Evolutionary conservation across 2,888 invertebrate species (phyloP), one percentile per base, ranked within the genome.

Genomic region (Hofmannophila pseudospretella): DNA sequence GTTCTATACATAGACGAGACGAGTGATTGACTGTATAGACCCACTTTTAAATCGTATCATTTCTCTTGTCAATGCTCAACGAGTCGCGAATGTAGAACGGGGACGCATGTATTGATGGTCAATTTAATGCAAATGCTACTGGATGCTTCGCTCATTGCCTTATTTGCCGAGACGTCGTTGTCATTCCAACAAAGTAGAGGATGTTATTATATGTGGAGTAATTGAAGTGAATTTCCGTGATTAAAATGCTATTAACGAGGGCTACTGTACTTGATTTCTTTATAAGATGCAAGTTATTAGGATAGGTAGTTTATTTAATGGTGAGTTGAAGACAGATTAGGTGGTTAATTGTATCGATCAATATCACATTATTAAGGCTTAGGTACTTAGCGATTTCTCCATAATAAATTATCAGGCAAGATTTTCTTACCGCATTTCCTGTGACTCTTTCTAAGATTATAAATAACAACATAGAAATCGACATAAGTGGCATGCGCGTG

Each of bases 71-170:
- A 51, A 58, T 59, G 58, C 56, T 53, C 51, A 54, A 53, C 52
- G 48, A 49, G 50, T 58, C 51, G 60, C 50, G 45, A 58, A 67
- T 60, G 59, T 65, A 46, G 67, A 73, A 69, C 68, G 62, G 63
- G 76, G 68, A 62, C 70, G 61, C 54, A 68, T 72, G 68, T 65
- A 71, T 71, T 70, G 72, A 69, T 59, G 67, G 58, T 49, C 67
- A 74, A 76, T 78, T 76, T 71, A 65, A 73, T 72, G 65, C 62
- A 64, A 73, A 70, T 67, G 54, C 48, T 41, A 43, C 37, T 35
- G 32, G 41, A 32, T 33, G 19, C 34, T 11, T 33, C 34, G 53
- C 49, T 51, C 52, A 42, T 54, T 51, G 56, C 62, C 64, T 65
- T 67, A 65, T 65, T 64, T 53, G 57, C 47, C 51, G 48, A 53